Percentiles rank a stretch among this genome's conserved stretches.
Conservation (phyloP, 2,797 vertebrate genomes). For the Danio tinwini region DNA sequence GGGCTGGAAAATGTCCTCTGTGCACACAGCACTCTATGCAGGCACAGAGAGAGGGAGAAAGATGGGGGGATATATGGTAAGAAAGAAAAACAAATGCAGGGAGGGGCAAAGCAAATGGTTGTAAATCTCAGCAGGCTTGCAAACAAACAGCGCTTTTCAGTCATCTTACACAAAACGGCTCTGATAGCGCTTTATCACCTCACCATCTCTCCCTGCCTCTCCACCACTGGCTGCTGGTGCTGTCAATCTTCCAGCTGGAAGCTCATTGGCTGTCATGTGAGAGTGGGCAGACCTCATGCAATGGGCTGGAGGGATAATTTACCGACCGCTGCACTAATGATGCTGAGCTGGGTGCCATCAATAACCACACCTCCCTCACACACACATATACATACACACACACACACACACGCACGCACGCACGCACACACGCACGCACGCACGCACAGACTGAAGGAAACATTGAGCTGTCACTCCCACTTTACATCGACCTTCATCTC, state of each 20-base stretch:
- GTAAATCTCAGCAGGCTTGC: slow-evolving; percentile 53
- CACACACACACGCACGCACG: not conserved
- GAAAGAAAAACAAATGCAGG: slow-evolving; percentile 59
- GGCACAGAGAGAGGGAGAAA: slow-evolving; percentile 55
- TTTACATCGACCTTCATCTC: slow-evolving; percentile 48
- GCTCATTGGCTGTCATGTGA: slow-evolving; percentile 9
- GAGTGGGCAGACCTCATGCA: slow-evolving; percentile 9
- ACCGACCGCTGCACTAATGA: slow-evolving; percentile 76
- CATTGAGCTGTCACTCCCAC: slow-evolving; percentile 47
- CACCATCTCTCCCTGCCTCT: not conserved
- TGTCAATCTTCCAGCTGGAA: slow-evolving; percentile 35
- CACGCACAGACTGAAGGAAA: slow-evolving; percentile 17
- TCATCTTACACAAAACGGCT: slow-evolving; percentile 37
- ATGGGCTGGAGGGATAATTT: slow-evolving; percentile 61
- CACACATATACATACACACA: not conserved
- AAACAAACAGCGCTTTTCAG: slow-evolving; percentile 55
- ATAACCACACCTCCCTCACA: slow-evolving; percentile 69
- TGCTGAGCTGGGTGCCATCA: slow-evolving; percentile 71
- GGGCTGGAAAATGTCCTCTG: slow-evolving; percentile 78
- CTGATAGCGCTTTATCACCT: slow-evolving; percentile 31
- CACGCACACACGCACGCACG: not conserved
- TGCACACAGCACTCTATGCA: slow-evolving; percentile 64
- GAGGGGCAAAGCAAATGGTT: slow-evolving; percentile 57
- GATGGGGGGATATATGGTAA: slow-evolving; percentile 32
- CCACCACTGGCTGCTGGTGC: not conserved